These are phyloP conservation scores for Leptoclinus maculatus DNA, from an alignment of 2,797 vertebrate species.

Conservation along the genomic window DNA sequence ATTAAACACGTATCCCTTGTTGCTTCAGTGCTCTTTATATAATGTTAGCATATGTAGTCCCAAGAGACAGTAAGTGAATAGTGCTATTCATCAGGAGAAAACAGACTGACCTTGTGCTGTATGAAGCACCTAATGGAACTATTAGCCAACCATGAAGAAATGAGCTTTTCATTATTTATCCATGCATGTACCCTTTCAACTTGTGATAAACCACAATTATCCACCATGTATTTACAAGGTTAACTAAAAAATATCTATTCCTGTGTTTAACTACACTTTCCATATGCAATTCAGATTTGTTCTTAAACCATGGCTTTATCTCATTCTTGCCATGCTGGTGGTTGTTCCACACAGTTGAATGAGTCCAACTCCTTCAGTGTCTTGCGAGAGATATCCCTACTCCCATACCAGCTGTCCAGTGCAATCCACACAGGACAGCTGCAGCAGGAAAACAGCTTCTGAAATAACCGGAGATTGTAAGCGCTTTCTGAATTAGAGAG, in stretches of 20 bases:
- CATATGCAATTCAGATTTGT: background rate
- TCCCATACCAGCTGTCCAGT: conserved; percentile 51
- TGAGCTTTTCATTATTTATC: background rate
- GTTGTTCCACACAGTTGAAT: conserved; percentile 19
- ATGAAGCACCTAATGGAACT: background rate
- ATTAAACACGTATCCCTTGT: background rate
- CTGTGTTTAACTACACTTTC: background rate
- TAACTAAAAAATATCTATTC: background rate
- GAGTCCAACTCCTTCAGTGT: conserved; percentile 9
- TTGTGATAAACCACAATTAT: background rate
- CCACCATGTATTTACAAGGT: background rate
- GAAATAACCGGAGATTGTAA: background rate
- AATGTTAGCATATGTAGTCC: background rate
- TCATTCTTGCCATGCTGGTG: background rate
- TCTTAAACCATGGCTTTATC: background rate
- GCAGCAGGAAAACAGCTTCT: conserved; percentile 21
- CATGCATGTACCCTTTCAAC: background rate
- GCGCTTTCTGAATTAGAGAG: conserved; percentile 11
- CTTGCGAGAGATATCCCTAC: conserved; percentile 11
- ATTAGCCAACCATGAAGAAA: background rate
- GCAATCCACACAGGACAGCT: conserved; percentile 17
- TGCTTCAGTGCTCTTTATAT: background rate
- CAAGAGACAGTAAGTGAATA: background rate
- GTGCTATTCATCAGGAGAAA: background rate
- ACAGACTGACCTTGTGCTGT: background rate